Percentiles rank a stretch among this genome's conserved stretches.
phyloP scores from a whole-genome alignment of 2,888 invertebrate genomes.

The Hermodice carunculata region DNA sequence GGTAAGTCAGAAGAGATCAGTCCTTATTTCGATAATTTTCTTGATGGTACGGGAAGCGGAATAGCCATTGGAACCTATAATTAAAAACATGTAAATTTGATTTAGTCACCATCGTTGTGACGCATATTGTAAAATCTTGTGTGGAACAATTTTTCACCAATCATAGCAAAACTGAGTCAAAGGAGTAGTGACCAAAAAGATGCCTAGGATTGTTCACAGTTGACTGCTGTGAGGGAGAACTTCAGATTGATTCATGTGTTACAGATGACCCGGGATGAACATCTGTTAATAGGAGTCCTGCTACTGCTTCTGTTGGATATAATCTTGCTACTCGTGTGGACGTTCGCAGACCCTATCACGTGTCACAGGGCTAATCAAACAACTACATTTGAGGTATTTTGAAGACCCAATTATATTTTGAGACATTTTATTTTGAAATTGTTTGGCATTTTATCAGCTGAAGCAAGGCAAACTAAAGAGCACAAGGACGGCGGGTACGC shows the following conservation, averaged over 20 bases:
- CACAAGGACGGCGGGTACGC: too few species aligned
- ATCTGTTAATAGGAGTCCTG: constrained; percentile 27
- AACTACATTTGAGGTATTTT: not conserved
- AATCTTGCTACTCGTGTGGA: constrained; percentile 33
- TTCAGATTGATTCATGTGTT: not conserved
- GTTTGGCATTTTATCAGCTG: not conserved
- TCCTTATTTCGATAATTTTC: too few species aligned
- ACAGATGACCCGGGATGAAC: constrained; percentile 17
- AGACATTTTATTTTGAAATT: not conserved
- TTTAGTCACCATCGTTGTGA: too few species aligned
- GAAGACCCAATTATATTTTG: not conserved
- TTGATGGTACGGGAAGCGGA: too few species aligned
- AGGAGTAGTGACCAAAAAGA: too few species aligned
- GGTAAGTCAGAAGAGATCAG: constrained; percentile 14
- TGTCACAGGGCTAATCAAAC: constrained; percentile 8
- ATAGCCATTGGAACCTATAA: too few species aligned
- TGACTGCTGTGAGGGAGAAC: not conserved
- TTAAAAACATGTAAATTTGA: too few species aligned
- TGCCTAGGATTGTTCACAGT: too few species aligned
- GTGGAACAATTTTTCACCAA: too few species aligned
- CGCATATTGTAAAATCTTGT: too few species aligned
- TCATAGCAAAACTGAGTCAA: too few species aligned
- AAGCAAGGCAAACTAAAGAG: too few species aligned
- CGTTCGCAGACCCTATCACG: constrained; percentile 29
- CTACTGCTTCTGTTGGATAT: constrained; percentile 30